Percentiles rank a stretch among this genome's conserved stretches.
Conservation (phyloP, 1,140 invertebrate genomes). For the Hormaphis cornu region DNA sequence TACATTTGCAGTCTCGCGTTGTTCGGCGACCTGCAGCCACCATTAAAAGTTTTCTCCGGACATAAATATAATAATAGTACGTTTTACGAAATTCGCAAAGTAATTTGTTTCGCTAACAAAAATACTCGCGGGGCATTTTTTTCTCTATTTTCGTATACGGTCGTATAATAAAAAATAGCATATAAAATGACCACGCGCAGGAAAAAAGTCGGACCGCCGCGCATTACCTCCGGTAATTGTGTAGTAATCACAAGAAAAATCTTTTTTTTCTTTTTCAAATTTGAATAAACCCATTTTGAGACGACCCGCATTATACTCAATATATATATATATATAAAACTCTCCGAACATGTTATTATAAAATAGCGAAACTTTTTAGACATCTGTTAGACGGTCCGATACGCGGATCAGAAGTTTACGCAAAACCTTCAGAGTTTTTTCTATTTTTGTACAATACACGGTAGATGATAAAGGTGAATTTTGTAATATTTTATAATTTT, state of each 20-base stretch:
- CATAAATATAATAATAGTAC: background rate
- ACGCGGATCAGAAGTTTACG: constrained; percentile 5
- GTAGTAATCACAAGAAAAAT: background rate
- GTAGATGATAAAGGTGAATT: background rate
- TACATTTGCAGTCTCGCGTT: no score
- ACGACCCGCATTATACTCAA: background rate
- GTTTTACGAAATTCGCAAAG: background rate
- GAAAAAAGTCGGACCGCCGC: no score
- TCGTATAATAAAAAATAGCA: no score
- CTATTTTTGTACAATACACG: background rate
- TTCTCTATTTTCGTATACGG: background rate
- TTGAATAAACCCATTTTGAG: background rate
- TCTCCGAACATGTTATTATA: no score
- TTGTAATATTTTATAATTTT: no score
- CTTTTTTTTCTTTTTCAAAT: background rate
- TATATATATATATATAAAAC: background rate
- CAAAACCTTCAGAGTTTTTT: background rate
- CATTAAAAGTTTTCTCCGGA: background rate
- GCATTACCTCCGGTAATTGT: no score
- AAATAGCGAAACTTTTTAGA: background rate
- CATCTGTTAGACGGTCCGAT: background rate
- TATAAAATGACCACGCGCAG: background rate
- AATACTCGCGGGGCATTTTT: background rate
- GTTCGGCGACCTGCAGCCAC: background rate
- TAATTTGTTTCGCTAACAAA: background rate